These are phyloP conservation scores for Taenioides sp. DNA, from an alignment of 2,797 vertebrate genomes.

Conservation along the genomic window DNA sequence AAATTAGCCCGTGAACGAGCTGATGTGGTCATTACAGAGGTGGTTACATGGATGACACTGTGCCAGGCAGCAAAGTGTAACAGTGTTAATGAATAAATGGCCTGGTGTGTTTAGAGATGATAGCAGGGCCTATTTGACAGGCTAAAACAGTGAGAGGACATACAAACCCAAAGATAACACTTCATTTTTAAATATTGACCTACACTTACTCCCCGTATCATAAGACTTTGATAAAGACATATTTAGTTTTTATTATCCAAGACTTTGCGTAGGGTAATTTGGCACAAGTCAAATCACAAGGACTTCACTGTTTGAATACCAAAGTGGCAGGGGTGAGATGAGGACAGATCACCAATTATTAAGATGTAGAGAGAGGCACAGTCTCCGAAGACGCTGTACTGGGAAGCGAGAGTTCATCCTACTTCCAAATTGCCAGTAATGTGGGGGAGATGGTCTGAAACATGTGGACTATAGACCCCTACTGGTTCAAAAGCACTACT, in stretches of 20 bases:
- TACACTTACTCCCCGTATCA: constrained; percentile 27
- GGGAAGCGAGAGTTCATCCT: constrained; percentile 45
- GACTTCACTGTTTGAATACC: constrained; percentile 49
- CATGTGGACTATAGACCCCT: constrained; percentile 62
- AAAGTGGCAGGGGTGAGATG: constrained; percentile 59
- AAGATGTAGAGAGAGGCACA: constrained; percentile 44
- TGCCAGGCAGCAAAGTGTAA: constrained; percentile 53
- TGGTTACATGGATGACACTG: constrained; percentile 43
- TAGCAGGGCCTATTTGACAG: constrained; percentile 40
- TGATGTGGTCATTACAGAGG: constrained; percentile 41
- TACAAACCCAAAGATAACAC: constrained; percentile 37
- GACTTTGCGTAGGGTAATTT: constrained; percentile 50
- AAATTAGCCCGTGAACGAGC: constrained; percentile 48
- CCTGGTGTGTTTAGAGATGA: constrained; percentile 43
- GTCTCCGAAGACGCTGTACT: constrained; percentile 61
- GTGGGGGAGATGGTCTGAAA: constrained; percentile 54
- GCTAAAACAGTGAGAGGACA: constrained; percentile 39
- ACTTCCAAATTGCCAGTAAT: constrained; percentile 68
- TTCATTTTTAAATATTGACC: constrained; percentile 37
- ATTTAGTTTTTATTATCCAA: constrained; percentile 53
- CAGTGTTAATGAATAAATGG: constrained; percentile 52
- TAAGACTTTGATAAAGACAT: constrained; percentile 55
- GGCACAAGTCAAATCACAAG: constrained; percentile 43
- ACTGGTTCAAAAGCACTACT: constrained; percentile 55
- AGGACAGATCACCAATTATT: constrained; percentile 71